phyloP scores from a whole-genome alignment of 1,140 invertebrate species.

The Globodera rostochiensis region DNA sequence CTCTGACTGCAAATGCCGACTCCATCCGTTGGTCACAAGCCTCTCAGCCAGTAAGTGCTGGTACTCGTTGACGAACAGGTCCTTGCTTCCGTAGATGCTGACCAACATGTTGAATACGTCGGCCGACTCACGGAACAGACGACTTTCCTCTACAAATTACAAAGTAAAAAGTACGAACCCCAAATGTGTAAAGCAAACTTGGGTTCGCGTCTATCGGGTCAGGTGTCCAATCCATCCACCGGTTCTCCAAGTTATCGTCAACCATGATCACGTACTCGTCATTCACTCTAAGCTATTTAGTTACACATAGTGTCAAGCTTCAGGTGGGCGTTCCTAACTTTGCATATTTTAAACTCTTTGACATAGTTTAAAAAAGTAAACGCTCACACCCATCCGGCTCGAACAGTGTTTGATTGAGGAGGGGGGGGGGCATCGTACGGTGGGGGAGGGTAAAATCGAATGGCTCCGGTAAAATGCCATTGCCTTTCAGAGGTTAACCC shows the following conservation, averaged over 20 bases:
- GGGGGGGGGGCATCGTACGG: too few species aligned
- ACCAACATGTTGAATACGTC: constrained; percentile 98
- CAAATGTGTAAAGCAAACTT: constrained; percentile 31
- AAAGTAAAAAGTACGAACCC: not conserved
- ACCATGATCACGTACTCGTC: constrained; percentile 59
- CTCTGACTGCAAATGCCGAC: constrained; percentile 78
- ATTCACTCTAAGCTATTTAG: constrained; percentile 43
- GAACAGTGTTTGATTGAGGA: constrained; percentile 18
- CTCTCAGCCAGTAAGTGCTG: constrained; percentile 88
- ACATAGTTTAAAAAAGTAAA: too few species aligned
- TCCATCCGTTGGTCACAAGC: constrained; percentile 79
- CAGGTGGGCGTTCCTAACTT: not conserved
- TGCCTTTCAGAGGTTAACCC: not conserved
- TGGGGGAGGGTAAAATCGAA: too few species aligned
- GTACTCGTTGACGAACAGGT: constrained; percentile 97
- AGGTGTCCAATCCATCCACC: constrained; percentile 54
- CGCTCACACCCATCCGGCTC: not conserved
- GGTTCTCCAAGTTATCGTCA: constrained; percentile 48
- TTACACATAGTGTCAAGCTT: constrained; percentile 4
- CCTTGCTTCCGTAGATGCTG: constrained; percentile 96
- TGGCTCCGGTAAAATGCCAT: not conserved
- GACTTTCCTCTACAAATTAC: constrained; percentile 66
- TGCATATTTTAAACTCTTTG: not conserved
- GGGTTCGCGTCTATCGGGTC: constrained; percentile 59
- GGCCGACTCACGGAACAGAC: constrained; percentile 72